A percentile compares a stretch with the other conserved stretches of the same genome.
Conservation (phyloP, 2,113 vertebrate genomes). For the Colius striatus region DNA sequence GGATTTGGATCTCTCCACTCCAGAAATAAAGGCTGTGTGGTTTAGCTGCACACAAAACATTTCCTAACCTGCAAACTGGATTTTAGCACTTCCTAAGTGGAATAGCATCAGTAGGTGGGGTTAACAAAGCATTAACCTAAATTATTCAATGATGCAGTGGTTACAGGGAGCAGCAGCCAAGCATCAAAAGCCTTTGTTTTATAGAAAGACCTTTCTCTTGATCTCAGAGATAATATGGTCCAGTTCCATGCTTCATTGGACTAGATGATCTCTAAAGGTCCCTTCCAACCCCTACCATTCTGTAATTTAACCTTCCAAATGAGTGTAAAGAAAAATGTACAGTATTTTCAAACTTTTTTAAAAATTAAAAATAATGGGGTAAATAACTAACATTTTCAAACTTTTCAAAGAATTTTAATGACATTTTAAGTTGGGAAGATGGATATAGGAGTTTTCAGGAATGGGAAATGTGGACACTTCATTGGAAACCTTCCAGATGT, state of each 20-base stretch:
- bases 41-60: not conserved
- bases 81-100: not conserved
- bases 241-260: not conserved
- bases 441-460: not conserved
- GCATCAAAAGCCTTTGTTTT: not conserved
- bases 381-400: not conserved
- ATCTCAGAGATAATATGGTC: not conserved
- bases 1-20: not conserved
- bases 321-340: not conserved
- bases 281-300: too few relatives aligned
- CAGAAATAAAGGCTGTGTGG: accelerated
- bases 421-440: not conserved
- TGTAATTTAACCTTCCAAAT: not conserved
- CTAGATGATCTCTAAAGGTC: too few relatives aligned
- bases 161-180: not conserved
- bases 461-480: not conserved
- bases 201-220: not conserved
- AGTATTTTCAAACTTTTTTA: not conserved
- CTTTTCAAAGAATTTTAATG: not conserved
- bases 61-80: not conserved
- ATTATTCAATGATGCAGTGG: not conserved
- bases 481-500: not conserved
- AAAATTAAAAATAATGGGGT: not conserved
- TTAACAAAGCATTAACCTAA: not conserved
- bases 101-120: not conserved